Evolutionary conservation across 1,140 invertebrate genomes (phyloP).

Genomic region (Panagrolaimus sp.): DNA sequence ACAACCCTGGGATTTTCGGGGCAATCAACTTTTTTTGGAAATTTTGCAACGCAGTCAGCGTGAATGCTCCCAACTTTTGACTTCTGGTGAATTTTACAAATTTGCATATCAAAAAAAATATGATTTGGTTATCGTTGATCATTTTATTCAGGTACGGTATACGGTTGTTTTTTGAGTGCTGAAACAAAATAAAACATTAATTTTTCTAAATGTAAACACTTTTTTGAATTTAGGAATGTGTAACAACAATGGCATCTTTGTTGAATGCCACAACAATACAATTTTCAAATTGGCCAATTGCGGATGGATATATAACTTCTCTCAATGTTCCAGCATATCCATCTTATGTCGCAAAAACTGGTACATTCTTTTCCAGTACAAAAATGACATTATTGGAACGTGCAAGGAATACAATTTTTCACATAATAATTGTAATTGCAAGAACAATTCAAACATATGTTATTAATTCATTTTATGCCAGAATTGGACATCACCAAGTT

Average conservation of each 20-base stretch:
- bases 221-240: constrained; percentile 44
- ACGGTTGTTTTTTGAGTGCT: neutral
- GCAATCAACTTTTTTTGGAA: constrained; percentile 31
- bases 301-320: constrained; percentile 51
- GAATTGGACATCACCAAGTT: constrained; percentile 39
- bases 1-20: constrained; percentile 36
- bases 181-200: neutral
- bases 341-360: constrained; percentile 43
- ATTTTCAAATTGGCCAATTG: constrained; percentile 54
- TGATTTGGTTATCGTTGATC: constrained; percentile 51
- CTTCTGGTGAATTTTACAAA: constrained; percentile 26
- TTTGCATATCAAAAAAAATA: constrained; percentile 28
- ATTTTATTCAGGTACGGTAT: constrained; percentile 48
- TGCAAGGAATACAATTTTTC: constrained; percentile 44
- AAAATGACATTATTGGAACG: constrained; percentile 39
- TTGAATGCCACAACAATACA: constrained; percentile 50
- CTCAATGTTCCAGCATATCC: constrained; percentile 50
- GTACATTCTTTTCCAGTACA: constrained; percentile 33
- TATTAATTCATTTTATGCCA: constrained; percentile 38
- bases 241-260: constrained; percentile 41
- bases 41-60: constrained; percentile 37
- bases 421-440: constrained; percentile 40
- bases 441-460: constrained; percentile 37
- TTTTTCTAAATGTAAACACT: neutral
- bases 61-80: constrained; percentile 38